Conservation (phyloP, 23 tunicate genomes). For the Clavelina lepadiformis region DNA sequence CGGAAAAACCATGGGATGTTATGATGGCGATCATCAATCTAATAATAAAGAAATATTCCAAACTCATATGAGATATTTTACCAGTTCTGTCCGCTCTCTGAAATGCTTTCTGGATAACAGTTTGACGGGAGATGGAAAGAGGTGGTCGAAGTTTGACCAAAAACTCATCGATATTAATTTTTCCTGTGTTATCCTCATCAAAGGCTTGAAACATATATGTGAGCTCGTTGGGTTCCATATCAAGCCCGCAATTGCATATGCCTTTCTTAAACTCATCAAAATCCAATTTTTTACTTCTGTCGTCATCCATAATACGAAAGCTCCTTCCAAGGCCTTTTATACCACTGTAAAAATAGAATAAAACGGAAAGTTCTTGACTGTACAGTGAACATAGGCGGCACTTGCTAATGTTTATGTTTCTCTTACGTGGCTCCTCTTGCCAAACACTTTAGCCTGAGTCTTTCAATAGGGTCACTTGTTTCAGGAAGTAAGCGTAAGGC, state of each 20-base stretch:
- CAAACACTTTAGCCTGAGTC: conserved; percentile 61
- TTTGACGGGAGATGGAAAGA: conserved; percentile 49
- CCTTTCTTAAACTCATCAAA: conserved; percentile 69
- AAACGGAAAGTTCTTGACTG: no score
- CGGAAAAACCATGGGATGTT: no score
- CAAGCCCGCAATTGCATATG: conserved; percentile 49
- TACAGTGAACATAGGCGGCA: no score
- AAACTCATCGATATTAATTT: conserved; percentile 81
- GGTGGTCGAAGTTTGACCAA: conserved; percentile 80
- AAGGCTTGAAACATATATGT: conserved; percentile 43
- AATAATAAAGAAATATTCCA: no score
- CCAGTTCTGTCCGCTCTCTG: conserved; percentile 68
- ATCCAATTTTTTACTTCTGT: conserved; percentile 48
- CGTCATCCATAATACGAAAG: conserved; percentile 76
- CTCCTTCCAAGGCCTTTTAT: conserved; percentile 75
- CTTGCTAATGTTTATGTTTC: no score
- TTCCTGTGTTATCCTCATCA: conserved; percentile 67
- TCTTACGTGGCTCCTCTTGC: conserved; percentile 63
- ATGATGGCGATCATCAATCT: no score
- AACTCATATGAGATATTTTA: no score
- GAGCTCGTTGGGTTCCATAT: conserved; percentile 43
- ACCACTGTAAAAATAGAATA: conserved; percentile 53
- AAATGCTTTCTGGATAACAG: conserved; percentile 56
- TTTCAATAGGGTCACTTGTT: conserved; percentile 54
- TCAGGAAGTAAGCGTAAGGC: conserved; percentile 22